Percentiles rank a stretch among this genome's conserved stretches.
Conservation (phyloP, 2,113 vertebrate species). For the Peromyscus leucopus region DNA sequence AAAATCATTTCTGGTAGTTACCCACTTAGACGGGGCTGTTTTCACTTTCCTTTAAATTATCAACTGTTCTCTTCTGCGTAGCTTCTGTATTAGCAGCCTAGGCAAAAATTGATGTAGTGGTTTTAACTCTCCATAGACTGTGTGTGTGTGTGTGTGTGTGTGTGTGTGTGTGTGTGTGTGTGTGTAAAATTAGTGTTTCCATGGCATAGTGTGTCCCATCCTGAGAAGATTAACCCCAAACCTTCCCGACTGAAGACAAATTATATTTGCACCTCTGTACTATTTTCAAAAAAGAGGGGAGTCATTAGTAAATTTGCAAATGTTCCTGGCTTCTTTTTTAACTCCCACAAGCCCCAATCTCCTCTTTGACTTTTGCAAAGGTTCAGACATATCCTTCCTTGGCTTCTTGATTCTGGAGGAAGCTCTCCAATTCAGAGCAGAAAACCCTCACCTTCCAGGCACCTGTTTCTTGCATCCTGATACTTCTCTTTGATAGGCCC, state of each 20-base stretch:
- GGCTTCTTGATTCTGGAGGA: not conserved
- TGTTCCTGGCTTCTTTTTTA: not conserved
- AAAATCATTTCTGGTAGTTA: constrained; percentile 14
- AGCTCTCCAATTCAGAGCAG: not conserved
- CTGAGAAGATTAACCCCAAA: not conserved
- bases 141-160: not conserved
- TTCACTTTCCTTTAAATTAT: not conserved
- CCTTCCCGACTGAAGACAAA: not conserved
- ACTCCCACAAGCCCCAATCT: not conserved
- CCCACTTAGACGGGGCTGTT: not conserved
- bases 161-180: not conserved
- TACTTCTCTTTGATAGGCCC: not conserved
- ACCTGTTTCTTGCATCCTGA: not conserved
- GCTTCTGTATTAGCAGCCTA: not conserved
- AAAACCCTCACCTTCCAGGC: not conserved
- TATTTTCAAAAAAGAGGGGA: not conserved
- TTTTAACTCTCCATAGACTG: not conserved
- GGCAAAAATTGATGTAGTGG: not conserved
- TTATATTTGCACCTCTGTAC: not conserved
- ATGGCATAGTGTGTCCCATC: not conserved
- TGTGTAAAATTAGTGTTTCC: constrained; percentile 8
- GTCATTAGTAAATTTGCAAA: not conserved
- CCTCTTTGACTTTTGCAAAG: not conserved
- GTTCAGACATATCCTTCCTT: not conserved
- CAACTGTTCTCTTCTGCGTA: constrained; percentile 23